A percentile compares a stretch with the other conserved stretches of the same genome.
Evolutionary conservation across 1,140 invertebrate species (phyloP).

Genomic region (Pogonus chalceus): DNA sequence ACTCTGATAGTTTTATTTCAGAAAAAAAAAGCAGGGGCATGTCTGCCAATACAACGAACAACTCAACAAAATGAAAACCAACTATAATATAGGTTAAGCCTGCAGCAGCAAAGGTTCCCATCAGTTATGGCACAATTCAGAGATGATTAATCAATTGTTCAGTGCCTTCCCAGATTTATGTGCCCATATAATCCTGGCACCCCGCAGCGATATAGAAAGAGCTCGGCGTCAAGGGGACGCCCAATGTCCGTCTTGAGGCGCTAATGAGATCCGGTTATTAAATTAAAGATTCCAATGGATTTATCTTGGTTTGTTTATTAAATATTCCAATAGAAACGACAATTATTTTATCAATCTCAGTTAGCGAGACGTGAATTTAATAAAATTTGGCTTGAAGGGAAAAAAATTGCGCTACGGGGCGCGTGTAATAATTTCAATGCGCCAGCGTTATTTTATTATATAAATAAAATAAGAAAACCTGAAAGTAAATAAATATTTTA

Average conservation of each 20-base stretch:
- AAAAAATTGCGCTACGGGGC: no score
- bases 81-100: no score
- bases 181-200: slow-evolving; percentile 2
- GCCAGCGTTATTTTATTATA: no score
- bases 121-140: not conserved
- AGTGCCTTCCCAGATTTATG: not conserved
- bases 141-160: not conserved
- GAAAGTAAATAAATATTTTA: no score
- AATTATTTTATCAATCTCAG: slow-evolving; percentile 5
- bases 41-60: no score
- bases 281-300: not conserved
- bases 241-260: not conserved
- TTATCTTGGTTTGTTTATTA: not conserved
- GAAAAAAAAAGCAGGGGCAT: no score
- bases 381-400: not conserved
- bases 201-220: not conserved
- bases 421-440: no score
- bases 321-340: not conserved
- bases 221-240: not conserved
- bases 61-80: no score
- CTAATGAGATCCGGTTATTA: slow-evolving; percentile 1
- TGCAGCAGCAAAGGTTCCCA: not conserved
- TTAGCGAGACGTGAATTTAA: slow-evolving; percentile 1
- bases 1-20: no score
- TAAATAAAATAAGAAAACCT: no score